Percentiles rank a stretch among this genome's conserved stretches.
Conservation (phyloP, 2,797 vertebrate genomes). For the Potorous gilbertii region DNA sequence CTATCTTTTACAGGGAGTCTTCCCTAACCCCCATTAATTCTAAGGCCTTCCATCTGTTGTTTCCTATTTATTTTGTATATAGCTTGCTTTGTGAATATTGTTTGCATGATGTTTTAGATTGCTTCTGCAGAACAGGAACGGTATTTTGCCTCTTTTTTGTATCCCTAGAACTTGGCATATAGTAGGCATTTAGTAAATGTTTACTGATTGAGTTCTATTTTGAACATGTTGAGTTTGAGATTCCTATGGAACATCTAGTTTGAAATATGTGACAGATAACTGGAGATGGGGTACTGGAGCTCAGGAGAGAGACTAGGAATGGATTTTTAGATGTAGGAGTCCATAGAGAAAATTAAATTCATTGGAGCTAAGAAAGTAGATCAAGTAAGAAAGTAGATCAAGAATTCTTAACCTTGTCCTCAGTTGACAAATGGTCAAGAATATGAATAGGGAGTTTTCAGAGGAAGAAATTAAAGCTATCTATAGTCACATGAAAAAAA, state of each 20-base stretch:
- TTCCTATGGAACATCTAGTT: not conserved
- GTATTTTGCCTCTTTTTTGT: not conserved
- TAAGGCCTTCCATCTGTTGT: not conserved
- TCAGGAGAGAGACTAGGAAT: not conserved
- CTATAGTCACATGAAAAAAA: no score
- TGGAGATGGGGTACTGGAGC: not conserved
- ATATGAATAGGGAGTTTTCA: no score
- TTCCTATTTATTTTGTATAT: not conserved
- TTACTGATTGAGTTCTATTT: not conserved
- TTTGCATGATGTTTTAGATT: not conserved
- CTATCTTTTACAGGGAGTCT: not conserved
- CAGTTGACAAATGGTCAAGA: no score
- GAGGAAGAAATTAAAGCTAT: no score
- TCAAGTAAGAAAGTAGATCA: not conserved
- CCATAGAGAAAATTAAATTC: not conserved
- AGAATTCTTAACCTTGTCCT: not conserved
- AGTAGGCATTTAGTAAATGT: not conserved
- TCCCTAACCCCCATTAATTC: not conserved
- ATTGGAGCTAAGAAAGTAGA: not conserved
- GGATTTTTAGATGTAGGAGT: not conserved
- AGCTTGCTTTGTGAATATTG: not conserved
- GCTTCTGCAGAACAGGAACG: not conserved
- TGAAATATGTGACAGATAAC: not conserved
- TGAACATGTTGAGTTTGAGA: not conserved
- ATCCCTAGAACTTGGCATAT: not conserved